Evolutionary conservation across 2,113 vertebrate genomes (phyloP).

Genomic region (Arothron firmamentum): DNA sequence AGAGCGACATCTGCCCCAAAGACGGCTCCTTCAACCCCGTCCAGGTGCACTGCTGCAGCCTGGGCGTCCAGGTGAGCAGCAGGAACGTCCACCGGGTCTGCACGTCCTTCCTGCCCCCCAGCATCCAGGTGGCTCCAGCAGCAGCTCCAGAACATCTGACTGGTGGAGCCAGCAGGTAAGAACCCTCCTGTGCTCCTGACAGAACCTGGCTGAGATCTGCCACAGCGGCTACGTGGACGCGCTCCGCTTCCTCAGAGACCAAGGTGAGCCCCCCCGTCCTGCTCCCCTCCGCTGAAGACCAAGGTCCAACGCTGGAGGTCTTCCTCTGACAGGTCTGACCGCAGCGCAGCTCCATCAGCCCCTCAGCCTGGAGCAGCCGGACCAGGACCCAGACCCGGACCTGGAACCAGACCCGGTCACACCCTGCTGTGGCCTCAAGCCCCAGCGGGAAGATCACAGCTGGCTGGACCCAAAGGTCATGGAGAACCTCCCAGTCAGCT

Average conservation of each 20-base stretch:
- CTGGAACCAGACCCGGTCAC: not conserved
- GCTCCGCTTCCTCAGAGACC: conserved; percentile 78
- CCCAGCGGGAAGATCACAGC: conserved; percentile 30
- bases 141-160: too few species aligned
- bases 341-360: conserved; percentile 19
- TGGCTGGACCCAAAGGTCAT: conserved; percentile 67
- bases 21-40: conserved; percentile 59
- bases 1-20: conserved; percentile 74
- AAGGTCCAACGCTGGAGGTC: not conserved
- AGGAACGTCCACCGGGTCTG: conserved; percentile 63
- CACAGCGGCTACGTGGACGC: conserved; percentile 84
- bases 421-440: conserved; percentile 4
- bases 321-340: conserved; percentile 69
- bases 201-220: conserved; percentile 83
- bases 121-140: conserved; percentile 61
- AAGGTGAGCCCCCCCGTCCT: conserved; percentile 67
- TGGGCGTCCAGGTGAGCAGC: conserved; percentile 67
- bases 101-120: conserved; percentile 69
- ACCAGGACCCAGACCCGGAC: not conserved
- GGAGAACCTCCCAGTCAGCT: conserved; percentile 69
- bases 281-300: too few species aligned
- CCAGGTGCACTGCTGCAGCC: conserved; percentile 57
- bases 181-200: conserved; percentile 15
- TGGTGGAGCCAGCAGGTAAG: too few species aligned
- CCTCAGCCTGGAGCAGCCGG: not conserved